Base-by-base conservation (phyloP, 1,140 invertebrate species). In the Hormaphis cornu region DNA sequence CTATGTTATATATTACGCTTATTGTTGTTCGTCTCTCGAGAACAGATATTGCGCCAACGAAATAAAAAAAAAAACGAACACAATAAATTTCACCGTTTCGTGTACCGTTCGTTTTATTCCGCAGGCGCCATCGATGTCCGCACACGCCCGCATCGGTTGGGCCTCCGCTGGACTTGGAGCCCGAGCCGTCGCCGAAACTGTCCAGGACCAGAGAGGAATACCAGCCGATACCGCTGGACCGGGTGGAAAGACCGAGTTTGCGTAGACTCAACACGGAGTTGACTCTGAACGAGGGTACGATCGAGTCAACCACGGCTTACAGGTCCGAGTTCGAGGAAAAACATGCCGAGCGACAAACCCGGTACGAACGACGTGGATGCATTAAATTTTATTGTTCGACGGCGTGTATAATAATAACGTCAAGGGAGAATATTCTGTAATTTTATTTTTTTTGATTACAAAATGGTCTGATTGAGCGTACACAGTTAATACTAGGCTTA, bases 261-360 rank as follows among this genome's bases (percentile, higher is more conserved):
- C 72, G 74, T 28, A 66, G 76, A 44, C 75, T 75, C 7, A 73
- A 77, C 46, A 77, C 76, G 0, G 71, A 76, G 20, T 71, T 79
- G 9, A 72, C 74, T 20, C 37, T 76, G 8, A 72, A 73, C 5
- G 76, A 81, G 71, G 80, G 84, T 71, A 80, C 78, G n/a, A 77
- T 85, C 69, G 75, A 78, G 9, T 66, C 75, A 0, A 81, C 82
- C 18, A 84, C 83, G 69, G 85, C 85, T 14, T 87, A 87, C 75
- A 80, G 80, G 52, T 78, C 84, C 71, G 84, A 87, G 73, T 87
- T 83, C 74, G 82, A 86, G 71, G 82, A 85, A 75, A 87, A 87
- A 73, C 82, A 81, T 61, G 82, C 84, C 16, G 81, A 82, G 18
- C 75, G 53, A 16, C 69, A 70, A 58, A 8, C 24, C 18, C 10